Conservation (phyloP, 2,888 invertebrate genomes). For the Eulithis prunata region DNA sequence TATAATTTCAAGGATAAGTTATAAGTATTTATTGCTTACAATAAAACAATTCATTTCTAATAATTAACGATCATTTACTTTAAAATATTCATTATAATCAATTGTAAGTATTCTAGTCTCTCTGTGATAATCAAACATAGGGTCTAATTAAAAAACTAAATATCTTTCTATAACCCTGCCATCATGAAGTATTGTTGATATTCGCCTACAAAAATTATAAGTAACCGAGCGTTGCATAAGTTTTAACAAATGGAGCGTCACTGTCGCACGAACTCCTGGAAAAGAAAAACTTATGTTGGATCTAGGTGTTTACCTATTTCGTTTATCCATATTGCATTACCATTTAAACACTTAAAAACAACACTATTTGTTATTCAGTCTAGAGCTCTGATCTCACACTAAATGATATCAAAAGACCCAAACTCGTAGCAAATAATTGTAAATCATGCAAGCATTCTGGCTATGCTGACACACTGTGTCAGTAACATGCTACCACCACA, state of each 20-base stretch:
- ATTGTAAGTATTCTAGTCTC: conserved; percentile 61
- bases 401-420: no score
- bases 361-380: no score
- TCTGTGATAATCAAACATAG: conserved; percentile 71
- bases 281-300: conserved; percentile 59
- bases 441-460: no score
- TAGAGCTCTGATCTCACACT: no score
- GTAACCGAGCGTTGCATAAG: conserved; percentile 96
- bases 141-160: conserved; percentile 79
- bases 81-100: conserved; percentile 82
- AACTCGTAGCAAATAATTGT: no score
- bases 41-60: conserved; percentile 75
- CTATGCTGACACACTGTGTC: no score
- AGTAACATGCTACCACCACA: no score
- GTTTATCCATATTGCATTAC: no score
- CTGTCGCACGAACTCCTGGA: conserved; percentile 93
- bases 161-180: conserved; percentile 72
- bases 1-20: not conserved
- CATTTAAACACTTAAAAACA: no score
- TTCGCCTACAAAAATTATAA: conserved; percentile 87
- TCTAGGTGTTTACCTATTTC: not conserved
- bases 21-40: conserved; percentile 33
- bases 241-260: conserved; percentile 96
- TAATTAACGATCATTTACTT: conserved; percentile 84
- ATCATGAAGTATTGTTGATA: conserved; percentile 75